A percentile compares a stretch with the other conserved stretches of the same genome.
These are phyloP conservation scores for Palaemon carinicauda DNA, from an alignment of 1,140 invertebrate genomes.

Conservation along the genomic window DNA sequence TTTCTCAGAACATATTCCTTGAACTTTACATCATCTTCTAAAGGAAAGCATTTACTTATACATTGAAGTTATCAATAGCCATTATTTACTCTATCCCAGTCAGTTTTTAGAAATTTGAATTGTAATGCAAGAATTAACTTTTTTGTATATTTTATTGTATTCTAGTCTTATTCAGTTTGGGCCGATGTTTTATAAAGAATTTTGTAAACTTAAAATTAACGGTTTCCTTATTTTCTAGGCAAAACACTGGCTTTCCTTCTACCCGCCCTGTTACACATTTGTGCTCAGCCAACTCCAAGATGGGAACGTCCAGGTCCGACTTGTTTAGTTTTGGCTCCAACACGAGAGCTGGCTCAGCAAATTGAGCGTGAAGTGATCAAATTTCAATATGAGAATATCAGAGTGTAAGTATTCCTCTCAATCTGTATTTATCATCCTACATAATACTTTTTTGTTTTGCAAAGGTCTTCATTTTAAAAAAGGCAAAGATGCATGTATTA, in stretches of 20 bases:
- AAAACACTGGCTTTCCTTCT: slow-evolving; percentile 91
- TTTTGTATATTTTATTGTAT: neutral
- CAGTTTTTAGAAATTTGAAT: no score
- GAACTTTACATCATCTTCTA: no score
- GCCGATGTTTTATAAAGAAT: neutral
- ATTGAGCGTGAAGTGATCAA: slow-evolving; percentile 90
- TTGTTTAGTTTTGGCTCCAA: slow-evolving; percentile 87
- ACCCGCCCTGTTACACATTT: slow-evolving; percentile 89
- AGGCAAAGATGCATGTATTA: no score
- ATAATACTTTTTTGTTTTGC: neutral
- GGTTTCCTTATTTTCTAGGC: slow-evolving; percentile 68
- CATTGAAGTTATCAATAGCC: no score
- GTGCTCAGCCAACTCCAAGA: slow-evolving; percentile 76
- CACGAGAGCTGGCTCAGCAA: slow-evolving; percentile 88
- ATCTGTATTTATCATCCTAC: neutral
- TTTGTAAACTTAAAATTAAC: no score
- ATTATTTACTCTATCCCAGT: no score
- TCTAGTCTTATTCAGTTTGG: neutral
- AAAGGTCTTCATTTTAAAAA: neutral
- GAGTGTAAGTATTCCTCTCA: slow-evolving; percentile 70
- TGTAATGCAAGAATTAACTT: slow-evolving; percentile 6
- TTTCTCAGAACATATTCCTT: no score
- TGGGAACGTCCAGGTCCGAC: slow-evolving; percentile 79
- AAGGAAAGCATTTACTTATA: no score
- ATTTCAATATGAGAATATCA: slow-evolving; percentile 82